Conservation (phyloP, 2,888 invertebrate species). For the Xestoiulus laeticollis region DNA sequence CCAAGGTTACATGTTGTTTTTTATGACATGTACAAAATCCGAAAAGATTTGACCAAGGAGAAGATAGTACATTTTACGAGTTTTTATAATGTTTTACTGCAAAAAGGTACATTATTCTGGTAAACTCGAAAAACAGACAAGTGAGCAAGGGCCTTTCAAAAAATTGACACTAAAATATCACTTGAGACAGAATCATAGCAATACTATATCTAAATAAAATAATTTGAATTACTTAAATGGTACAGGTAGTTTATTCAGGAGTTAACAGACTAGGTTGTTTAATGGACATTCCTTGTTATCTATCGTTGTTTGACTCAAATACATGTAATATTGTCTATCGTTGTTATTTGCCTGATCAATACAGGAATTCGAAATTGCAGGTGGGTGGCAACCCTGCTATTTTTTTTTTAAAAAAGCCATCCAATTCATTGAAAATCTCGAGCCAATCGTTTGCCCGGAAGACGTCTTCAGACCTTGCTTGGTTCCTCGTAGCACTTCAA, state of each 20-base stretch:
- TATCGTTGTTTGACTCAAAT: background rate
- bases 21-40: background rate
- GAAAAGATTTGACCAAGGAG: background rate
- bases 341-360: background rate
- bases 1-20: background rate
- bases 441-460: background rate
- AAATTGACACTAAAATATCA: background rate
- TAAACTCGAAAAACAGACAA: background rate
- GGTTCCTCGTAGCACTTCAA: slow-evolving; percentile 52
- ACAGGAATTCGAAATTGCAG: background rate
- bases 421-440: background rate
- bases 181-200: background rate
- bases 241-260: background rate
- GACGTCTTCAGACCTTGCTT: background rate
- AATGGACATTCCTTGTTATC: background rate
- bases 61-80: background rate
- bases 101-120: background rate
- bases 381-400: background rate
- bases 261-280: background rate
- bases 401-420: background rate
- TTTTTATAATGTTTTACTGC: background rate
- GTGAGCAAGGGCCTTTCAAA: background rate
- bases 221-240: background rate
- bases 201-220: background rate
- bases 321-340: background rate